These are phyloP conservation scores for Rhinichthys osculus DNA, from an alignment of 2,797 vertebrate species.

Conservation along the genomic window DNA sequence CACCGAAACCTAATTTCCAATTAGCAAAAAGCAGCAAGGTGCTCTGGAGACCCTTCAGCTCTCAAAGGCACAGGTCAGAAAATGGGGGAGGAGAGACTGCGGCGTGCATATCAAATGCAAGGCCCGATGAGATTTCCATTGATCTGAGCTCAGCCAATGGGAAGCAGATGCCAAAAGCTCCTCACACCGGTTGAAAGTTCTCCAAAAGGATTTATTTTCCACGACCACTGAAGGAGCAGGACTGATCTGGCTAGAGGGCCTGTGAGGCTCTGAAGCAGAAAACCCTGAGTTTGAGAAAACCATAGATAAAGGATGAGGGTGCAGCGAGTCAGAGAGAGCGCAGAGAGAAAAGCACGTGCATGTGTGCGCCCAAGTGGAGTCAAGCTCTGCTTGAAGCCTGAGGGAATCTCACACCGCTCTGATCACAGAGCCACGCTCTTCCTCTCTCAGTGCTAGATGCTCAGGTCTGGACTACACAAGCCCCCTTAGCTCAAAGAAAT, in stretches of 20 bases:
- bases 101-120: conserved; percentile 69
- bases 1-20: conserved; percentile 57
- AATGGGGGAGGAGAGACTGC: conserved; percentile 62
- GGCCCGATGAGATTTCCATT: conserved; percentile 71
- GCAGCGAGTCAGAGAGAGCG: conserved; percentile 53
- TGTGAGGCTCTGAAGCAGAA: conserved; percentile 71
- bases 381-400: conserved; percentile 59
- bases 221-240: conserved; percentile 73
- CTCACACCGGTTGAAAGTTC: conserved; percentile 68
- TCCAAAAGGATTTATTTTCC: conserved; percentile 80
- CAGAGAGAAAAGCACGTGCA: not conserved
- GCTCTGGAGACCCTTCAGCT: conserved; percentile 41
- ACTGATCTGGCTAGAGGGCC: conserved; percentile 77
- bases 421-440: conserved; percentile 73
- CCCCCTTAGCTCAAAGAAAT: conserved; percentile 51
- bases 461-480: conserved; percentile 59
- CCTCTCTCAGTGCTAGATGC: conserved; percentile 66
- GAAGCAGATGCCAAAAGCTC: conserved; percentile 65
- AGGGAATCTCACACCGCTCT: conserved; percentile 75
- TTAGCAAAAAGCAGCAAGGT: conserved; percentile 50
- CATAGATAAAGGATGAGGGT: conserved; percentile 50
- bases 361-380: conserved; percentile 38
- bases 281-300: conserved; percentile 68
- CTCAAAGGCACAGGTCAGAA: conserved; percentile 67
- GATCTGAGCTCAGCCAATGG: conserved; percentile 69